Conservation (phyloP, 2,113 vertebrate species). For the Muntiacus muntjak region DNA sequence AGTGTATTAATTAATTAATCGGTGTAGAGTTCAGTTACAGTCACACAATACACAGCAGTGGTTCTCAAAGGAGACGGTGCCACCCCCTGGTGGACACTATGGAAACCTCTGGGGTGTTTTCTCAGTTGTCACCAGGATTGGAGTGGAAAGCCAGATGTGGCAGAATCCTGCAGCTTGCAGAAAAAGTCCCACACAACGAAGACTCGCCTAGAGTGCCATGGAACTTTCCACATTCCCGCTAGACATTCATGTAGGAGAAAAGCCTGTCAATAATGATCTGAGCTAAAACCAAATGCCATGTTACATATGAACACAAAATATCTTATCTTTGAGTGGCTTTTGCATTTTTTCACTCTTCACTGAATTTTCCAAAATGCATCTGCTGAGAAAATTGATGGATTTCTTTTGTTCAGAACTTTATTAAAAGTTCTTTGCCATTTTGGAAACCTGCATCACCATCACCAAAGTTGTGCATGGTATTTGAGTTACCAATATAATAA, state of each 20-base stretch:
- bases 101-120: not conserved
- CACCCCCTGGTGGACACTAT: not conserved
- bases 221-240: not conserved
- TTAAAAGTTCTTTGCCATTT: not conserved
- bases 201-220: not conserved
- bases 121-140: not conserved
- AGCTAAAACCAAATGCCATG: not conserved
- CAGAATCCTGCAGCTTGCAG: not conserved
- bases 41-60: not conserved
- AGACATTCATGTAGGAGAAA: not conserved
- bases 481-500: not conserved
- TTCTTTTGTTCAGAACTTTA: not conserved
- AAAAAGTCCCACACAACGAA: not conserved
- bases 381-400: not conserved
- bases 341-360: not conserved
- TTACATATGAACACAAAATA: not conserved
- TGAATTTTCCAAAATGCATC: not conserved
- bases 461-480: not conserved
- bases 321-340: not conserved
- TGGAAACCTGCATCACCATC: not conserved
- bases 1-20: not conserved
- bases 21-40: not conserved
- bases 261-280: not conserved
- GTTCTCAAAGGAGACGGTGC: not conserved
- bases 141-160: not conserved